phyloP scores from a whole-genome alignment of 2,113 vertebrate species.

The Coreoperca whiteheadi region DNA sequence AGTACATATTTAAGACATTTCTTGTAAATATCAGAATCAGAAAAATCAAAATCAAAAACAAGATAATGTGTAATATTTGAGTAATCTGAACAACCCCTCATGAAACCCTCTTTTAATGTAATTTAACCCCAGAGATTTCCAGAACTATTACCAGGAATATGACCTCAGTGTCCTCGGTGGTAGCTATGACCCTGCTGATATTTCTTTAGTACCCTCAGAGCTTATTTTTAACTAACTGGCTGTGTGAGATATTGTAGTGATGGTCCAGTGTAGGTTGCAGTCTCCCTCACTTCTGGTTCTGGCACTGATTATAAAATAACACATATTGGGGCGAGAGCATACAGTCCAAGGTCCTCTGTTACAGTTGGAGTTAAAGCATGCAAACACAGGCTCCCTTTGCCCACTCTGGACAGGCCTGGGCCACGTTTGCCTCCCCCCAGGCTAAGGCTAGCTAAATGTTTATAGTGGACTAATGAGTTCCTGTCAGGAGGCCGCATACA shows the following conservation, averaged over 20 bases:
- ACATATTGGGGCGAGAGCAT: not conserved
- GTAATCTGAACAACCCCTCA: not conserved
- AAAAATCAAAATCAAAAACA: not conserved
- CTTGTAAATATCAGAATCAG: not conserved
- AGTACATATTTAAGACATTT: not conserved
- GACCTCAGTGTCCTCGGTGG: not conserved
- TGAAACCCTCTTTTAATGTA: not conserved
- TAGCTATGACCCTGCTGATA: not conserved
- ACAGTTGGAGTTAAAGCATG: constrained; percentile 24
- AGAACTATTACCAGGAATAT: not conserved
- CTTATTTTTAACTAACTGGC: not conserved
- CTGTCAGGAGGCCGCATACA: constrained; percentile 72
- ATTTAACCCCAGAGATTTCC: not conserved
- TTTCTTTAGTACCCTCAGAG: not conserved
- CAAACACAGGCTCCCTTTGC: constrained; percentile 25
- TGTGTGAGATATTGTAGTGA: not conserved
- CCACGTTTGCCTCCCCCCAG: constrained; percentile 44
- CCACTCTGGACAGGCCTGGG: constrained; percentile 24
- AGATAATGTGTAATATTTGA: not conserved
- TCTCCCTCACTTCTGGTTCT: not conserved
- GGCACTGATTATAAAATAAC: constrained; percentile 20
- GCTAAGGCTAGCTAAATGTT: constrained; percentile 78
- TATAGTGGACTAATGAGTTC: constrained; percentile 83
- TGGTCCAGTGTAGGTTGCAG: not conserved
- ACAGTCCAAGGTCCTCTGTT: constrained; percentile 33